A percentile compares a stretch with the other conserved stretches of the same genome.
Evolutionary conservation across 2,888 invertebrate species (phyloP).

Genomic region (Uloborus plumipes): DNA sequence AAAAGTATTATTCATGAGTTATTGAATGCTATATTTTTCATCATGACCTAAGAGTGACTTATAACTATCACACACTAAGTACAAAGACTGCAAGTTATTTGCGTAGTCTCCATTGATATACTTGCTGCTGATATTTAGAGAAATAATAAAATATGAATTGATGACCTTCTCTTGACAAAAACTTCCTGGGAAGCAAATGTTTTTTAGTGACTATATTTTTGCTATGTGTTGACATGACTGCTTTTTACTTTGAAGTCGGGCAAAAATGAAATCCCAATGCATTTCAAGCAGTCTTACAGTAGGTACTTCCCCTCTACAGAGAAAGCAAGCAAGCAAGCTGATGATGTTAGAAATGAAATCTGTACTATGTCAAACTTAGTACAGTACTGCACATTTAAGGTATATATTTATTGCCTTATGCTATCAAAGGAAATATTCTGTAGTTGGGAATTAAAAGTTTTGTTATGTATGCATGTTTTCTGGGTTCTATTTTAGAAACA

Average conservation of each 20-base stretch:
- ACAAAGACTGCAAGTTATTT: constrained; percentile 34
- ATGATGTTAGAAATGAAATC: constrained; percentile 24
- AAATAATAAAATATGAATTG: constrained; percentile 26
- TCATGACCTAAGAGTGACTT: constrained; percentile 41
- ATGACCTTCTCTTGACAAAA: constrained; percentile 24
- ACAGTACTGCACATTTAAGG: constrained; percentile 31
- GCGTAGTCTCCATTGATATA: constrained; percentile 34
- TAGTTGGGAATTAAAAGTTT: constrained; percentile 43
- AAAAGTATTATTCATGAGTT: constrained; percentile 61
- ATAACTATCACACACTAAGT: constrained; percentile 43
- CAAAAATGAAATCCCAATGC: constrained; percentile 45
- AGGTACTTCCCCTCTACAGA: constrained; percentile 49
- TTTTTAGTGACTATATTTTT: constrained; percentile 57
- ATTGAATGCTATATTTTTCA: constrained; percentile 56
- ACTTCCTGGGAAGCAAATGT: constrained; percentile 18
- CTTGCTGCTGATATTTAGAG: constrained; percentile 55
- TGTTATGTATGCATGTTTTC: constrained; percentile 51
- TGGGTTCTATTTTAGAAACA: constrained; percentile 38
- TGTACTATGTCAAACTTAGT: constrained; percentile 28
- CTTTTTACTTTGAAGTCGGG: constrained; percentile 57
- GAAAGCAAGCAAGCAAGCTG: constrained; percentile 10
- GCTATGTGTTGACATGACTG: constrained; percentile 52
- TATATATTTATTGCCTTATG: constrained; percentile 41
- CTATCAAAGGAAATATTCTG: constrained; percentile 34
- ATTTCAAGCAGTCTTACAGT: constrained; percentile 57